A percentile compares a stretch with the other conserved stretches of the same genome.
phyloP scores from a whole-genome alignment of 2,113 vertebrate species.

The Microcebus murinus region DNA sequence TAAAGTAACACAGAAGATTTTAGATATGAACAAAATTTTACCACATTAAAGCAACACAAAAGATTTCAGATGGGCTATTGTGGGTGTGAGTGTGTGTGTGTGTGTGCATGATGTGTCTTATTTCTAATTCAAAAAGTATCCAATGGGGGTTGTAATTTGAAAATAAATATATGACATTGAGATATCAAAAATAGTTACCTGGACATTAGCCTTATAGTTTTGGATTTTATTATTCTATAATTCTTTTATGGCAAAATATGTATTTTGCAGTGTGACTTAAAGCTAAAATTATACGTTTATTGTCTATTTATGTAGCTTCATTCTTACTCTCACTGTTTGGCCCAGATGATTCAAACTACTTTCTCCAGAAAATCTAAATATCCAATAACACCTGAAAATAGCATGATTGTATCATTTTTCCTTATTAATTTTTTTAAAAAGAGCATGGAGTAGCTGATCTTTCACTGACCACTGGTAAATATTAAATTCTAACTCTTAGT shows the following conservation, averaged over 20 bases:
- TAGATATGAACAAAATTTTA: background rate
- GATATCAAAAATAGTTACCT: background rate
- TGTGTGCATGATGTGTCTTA: background rate
- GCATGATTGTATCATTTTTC: background rate
- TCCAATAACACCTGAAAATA: background rate
- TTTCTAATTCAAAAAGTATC: slow-evolving; percentile 46
- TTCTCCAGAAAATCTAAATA: slow-evolving; percentile 33
- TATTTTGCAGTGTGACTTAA: background rate
- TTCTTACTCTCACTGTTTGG: background rate
- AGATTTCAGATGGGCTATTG: background rate
- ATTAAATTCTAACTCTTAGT: slow-evolving; percentile 16
- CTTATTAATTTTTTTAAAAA: background rate
- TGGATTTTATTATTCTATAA: slow-evolving; percentile 7
- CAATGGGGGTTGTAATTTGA: background rate
- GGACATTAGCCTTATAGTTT: background rate
- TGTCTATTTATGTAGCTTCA: background rate
- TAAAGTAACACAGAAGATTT: background rate
- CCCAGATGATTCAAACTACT: slow-evolving; percentile 2
- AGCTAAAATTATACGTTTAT: background rate
- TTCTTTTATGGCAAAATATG: background rate
- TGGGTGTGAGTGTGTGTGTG: no score
- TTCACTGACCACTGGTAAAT: background rate
- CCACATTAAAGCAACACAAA: background rate
- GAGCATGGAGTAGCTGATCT: background rate
- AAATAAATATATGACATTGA: background rate